Evolutionary conservation across 1,140 invertebrate species (phyloP), one percentile per base, ranked within the genome.

Genomic region (Hyles vespertilio): DNA sequence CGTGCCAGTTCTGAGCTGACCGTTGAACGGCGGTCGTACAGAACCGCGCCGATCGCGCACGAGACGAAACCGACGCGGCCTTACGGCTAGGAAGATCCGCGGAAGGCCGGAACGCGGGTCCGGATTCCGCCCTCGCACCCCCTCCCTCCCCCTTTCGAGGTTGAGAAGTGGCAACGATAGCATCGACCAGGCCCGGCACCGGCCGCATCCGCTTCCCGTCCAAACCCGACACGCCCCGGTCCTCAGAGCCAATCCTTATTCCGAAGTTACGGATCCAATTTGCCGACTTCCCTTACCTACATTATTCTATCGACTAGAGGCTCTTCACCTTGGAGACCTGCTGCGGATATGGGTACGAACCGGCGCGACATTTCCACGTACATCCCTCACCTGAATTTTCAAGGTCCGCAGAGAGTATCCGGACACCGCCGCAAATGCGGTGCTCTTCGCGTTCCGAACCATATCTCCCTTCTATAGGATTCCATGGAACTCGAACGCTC

Each of bases 241-340:
- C 92, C 91, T 93, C 91, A 94, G 93, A 94, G 93, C 92, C 92
- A 94, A 94, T 90, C 93, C 92, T 85, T 85, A 74, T 85, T 72
- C 80, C 79, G 82, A 85, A 84, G 80, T 82, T 85, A 82, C 75
- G 77, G n/a, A n/a, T n/a, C n/a, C n/a, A n/a, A 75, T 79, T 82
- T 82, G 79, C 79, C 92, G 92, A 95, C 93, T 94, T 94, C 92
- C 94, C 93, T 95, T 95, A 95, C 92, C 94, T 95, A 94, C 94
- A 95, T 95, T 95, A 92, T 91, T 94, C 93, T 93, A 95, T 94
- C 93, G 92, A 95, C 94, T 93, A 95, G 94, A 95, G 95, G 94
- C 93, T 95, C 90, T 93, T 94, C 91, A 95, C 94, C 94, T 95
- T 94, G 94, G 94, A 95, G 93, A 96, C 94, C 94, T 94, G 93